Evolutionary conservation across 2,888 invertebrate genomes (phyloP), one percentile per base, ranked within the genome.

Genomic region (Apeira syringaria): DNA sequence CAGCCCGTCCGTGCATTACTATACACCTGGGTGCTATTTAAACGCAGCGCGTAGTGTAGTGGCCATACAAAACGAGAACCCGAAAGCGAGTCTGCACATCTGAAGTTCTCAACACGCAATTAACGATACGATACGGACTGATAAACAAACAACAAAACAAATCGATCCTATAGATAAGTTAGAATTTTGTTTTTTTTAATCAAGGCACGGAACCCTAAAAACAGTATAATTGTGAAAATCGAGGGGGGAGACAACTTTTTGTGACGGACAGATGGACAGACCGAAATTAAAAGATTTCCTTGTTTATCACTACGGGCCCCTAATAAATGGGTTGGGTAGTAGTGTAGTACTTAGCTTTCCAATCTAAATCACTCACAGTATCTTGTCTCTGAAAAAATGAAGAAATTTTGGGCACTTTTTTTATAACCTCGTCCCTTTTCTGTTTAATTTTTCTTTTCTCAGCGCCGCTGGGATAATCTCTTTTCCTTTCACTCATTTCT

Each of bases 381-480:
- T 41, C 46, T 50, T 41, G 44, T 47, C 36, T 44, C 47, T 47
- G 39, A 43, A 47, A 50, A 47, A 50, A 47, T 51, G 24, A 41
- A 38, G 47, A 47, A 47, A 51, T n/a, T 47, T 41, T 47, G 38
- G 47, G 47, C 41, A 51, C 41, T 47, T 43, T 50, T 49, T 50
- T 49, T 41, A 49, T 49, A 45, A 50, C 47, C 38, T 51, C 48
- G 24, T 46, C 49, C 40, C 52, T 52, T 52, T 52, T 49, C 52
- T 49, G 49, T 47, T 49, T 44, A 52, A 26, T 52, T 52, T 52
- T 52, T 52, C 49, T 52, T 52, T 49, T 47, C 46, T 36, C 40
- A 45, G 44, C 44, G 25, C 49, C 49, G 41, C 49, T 50, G 46
- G 50, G 37, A 45, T 39, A 42, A 51, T 45, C 42, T 47, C 45